phyloP scores from a whole-genome alignment of 2,888 invertebrate species.

The Rotaria socialis region DNA sequence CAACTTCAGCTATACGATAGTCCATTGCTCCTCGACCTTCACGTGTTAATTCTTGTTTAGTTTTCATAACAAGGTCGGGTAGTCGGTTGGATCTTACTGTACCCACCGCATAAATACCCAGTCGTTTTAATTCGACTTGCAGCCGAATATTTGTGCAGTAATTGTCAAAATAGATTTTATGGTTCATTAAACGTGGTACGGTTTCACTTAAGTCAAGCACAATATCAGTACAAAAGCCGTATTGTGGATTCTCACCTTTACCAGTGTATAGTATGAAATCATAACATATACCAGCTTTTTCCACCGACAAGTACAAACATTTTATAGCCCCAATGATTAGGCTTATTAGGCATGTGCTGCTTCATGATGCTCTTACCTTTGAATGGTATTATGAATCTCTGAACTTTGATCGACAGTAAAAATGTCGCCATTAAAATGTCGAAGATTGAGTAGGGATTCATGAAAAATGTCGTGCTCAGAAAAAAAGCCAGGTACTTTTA shows the following conservation, averaged over 20 bases:
- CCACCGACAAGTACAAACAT: no score
- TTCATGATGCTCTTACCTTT: no score
- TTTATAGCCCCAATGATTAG: no score
- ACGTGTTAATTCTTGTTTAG: background rate
- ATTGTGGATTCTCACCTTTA: background rate
- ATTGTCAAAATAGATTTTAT: constrained; percentile 6
- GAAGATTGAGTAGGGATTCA: no score
- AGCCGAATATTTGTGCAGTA: background rate
- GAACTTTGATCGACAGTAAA: no score
- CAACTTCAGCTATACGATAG: background rate
- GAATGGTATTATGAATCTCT: constrained; percentile 44
- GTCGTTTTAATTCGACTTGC: background rate
- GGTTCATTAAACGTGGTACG: background rate
- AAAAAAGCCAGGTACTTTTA: no score
- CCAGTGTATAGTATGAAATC: no score
- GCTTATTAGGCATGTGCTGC: no score
- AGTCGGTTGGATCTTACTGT: background rate
- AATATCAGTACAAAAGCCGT: background rate
- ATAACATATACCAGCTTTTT: no score
- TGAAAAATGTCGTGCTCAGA: no score
- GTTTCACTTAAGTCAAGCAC: background rate
- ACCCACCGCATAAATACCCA: background rate
- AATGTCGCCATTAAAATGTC: no score
- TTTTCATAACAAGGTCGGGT: background rate
- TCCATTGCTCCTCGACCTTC: background rate